These are phyloP conservation scores for Apamea crenata DNA, from an alignment of 2,888 invertebrate genomes.

Conservation along the genomic window DNA sequence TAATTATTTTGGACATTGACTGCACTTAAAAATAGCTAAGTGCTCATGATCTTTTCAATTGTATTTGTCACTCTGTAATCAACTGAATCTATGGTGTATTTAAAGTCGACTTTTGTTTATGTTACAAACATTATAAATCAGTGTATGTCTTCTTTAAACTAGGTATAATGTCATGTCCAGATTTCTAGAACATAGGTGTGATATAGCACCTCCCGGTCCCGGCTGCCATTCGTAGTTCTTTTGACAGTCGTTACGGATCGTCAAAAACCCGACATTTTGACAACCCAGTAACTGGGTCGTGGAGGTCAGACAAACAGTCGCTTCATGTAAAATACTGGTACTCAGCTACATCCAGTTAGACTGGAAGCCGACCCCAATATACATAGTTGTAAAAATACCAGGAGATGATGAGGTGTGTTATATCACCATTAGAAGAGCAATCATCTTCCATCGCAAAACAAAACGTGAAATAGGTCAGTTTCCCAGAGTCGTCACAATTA, in stretches of 20 bases:
- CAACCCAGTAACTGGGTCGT: neutral
- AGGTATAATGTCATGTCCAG: neutral
- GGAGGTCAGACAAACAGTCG: neutral
- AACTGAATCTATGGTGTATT: neutral
- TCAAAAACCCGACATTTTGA: neutral
- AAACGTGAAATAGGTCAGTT: slow-evolving; percentile 64
- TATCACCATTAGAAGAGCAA: neutral
- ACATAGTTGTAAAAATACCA: neutral
- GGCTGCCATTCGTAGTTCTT: neutral
- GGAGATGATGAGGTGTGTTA: neutral
- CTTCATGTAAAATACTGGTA: neutral
- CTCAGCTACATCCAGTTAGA: neutral
- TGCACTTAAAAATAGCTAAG: neutral
- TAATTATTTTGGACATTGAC: neutral
- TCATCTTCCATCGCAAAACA: slow-evolving; percentile 26
- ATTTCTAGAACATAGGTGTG: neutral
- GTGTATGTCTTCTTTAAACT: neutral
- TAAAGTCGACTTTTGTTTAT: neutral
- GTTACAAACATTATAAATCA: neutral
- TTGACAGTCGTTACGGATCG: neutral
- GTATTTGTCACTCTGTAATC: neutral
- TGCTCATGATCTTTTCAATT: neutral
- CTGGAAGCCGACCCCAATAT: neutral
- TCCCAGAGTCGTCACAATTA: slow-evolving; percentile 73
- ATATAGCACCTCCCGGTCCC: neutral